phyloP scores from a whole-genome alignment of 2,888 invertebrate genomes.

The Sinelater perroti region DNA sequence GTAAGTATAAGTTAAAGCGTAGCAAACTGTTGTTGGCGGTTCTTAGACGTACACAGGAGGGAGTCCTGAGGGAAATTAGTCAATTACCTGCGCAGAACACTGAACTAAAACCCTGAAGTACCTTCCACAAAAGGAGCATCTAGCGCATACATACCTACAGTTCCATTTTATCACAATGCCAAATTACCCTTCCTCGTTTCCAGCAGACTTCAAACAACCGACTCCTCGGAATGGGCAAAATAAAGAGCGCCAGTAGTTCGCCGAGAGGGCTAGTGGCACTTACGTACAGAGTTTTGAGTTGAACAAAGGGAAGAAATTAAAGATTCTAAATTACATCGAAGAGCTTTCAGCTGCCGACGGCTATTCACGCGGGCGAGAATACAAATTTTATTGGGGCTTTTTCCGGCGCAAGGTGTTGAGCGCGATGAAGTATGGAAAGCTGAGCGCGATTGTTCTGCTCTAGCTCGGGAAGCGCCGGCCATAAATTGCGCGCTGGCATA shows the following conservation, averaged over 20 bases:
- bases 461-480: slow-evolving; percentile 19
- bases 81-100: slow-evolving; percentile 36
- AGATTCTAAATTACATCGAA: slow-evolving; percentile 36
- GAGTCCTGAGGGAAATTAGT: slow-evolving; percentile 39
- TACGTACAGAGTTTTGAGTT: slow-evolving; percentile 30
- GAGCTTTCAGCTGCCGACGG: slow-evolving; percentile 31
- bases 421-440: slow-evolving; percentile 15
- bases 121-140: slow-evolving; percentile 19
- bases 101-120: slow-evolving; percentile 28
- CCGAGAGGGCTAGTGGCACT: slow-evolving; percentile 29
- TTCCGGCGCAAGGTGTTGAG: slow-evolving; percentile 20
- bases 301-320: slow-evolving; percentile 38
- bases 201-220: slow-evolving; percentile 23
- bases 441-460: slow-evolving; percentile 13
- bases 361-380: slow-evolving; percentile 30
- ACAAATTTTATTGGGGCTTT: slow-evolving; percentile 32
- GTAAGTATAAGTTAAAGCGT: slow-evolving; percentile 21
- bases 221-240: slow-evolving; percentile 22
- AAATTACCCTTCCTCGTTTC: slow-evolving; percentile 31
- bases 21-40: slow-evolving; percentile 31
- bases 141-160: slow-evolving; percentile 18
- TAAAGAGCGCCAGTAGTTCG: slow-evolving; percentile 24
- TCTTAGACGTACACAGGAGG: slow-evolving; percentile 26
- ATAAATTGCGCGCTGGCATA: slow-evolving; percentile 3
- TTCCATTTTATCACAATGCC: slow-evolving; percentile 26